phyloP scores from a whole-genome alignment of 2,888 invertebrate species.

The Brachypterus glaber region DNA sequence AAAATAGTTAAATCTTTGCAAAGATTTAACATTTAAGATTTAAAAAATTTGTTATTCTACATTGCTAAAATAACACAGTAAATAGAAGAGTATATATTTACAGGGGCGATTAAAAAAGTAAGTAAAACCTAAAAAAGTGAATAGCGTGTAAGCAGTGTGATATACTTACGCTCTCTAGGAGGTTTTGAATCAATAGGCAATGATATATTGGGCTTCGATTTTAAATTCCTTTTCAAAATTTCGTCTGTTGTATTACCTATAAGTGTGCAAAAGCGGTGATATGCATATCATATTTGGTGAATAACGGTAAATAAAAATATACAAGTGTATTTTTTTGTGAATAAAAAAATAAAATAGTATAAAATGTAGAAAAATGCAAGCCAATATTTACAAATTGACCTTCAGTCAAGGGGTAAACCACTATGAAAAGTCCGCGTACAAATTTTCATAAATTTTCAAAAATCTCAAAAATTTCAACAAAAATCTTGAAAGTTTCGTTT shows the following conservation, averaged over 20 bases:
- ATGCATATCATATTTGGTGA: conserved; percentile 23
- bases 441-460: no score
- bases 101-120: conserved; percentile 1
- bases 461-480: no score
- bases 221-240: conserved; percentile 38
- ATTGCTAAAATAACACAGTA: no score
- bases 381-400: no score
- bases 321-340: conserved; percentile 2
- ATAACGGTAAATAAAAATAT: conserved; percentile 16
- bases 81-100: no score
- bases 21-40: no score
- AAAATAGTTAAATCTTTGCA: no score
- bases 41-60: no score
- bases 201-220: conserved; percentile 58
- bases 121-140: not conserved
- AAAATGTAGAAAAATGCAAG: not conserved
- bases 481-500: no score
- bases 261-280: conserved; percentile 29
- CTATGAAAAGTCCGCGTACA: no score
- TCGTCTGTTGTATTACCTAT: conserved; percentile 37
- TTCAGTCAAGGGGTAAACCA: no score
- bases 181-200: conserved; percentile 56
- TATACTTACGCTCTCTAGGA: conserved; percentile 54
- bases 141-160: conserved; percentile 8
- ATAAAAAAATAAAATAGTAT: conserved; percentile 10